Evolutionary conservation across 2,113 vertebrate genomes (phyloP), one percentile per base, ranked within the genome.

Genomic region (Macquaria ambigua): DNA sequence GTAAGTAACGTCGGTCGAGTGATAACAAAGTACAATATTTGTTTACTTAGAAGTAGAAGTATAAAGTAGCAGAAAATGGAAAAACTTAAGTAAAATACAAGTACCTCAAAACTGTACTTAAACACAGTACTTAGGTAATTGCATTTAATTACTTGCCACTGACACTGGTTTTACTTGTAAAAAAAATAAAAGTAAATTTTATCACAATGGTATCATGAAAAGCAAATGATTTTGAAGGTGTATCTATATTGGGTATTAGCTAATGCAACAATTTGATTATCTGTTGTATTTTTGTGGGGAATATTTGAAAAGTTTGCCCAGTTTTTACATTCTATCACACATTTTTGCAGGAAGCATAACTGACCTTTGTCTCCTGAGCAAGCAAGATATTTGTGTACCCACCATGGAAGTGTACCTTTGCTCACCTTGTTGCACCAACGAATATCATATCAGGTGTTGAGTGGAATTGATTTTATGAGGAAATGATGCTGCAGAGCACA

Each of bases 381-480:
- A 79, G 31, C 75, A 69, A 16, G 28, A 58, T 75, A 67, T 85
- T 81, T 76, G 77, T 76, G 78, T 79, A 55, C 77, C 73, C 58
- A 55, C 43, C 37, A 10, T 48, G 37, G 14, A 62, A 66, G 46
- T 58, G 77, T 73, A 66, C 72, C 67, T 37, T 59, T 55, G 64
- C 64, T 69, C 37, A 16, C 52, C 63, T 83, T 79, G 64, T 85
- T 79, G 82, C 89, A 77, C 72, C 82, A 59, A 50, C 64, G 8
- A 77, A 80, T 34, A 53, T 31, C 75, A 75, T 77, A 87, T 92
- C 83, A 80, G 81, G 77, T 87, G 86, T 67, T 77, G 82, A 72
- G 67, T 56, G 68, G 81, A 87, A 92, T 87, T 84, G 81, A 89
- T 91, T 93, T 90, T 69, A 77, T 68, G 70, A 81, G 76, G 64